Evolutionary conservation across 2,113 vertebrate genomes (phyloP), one percentile per base, ranked within the genome.

Genomic region (Perca schrenkii): DNA sequence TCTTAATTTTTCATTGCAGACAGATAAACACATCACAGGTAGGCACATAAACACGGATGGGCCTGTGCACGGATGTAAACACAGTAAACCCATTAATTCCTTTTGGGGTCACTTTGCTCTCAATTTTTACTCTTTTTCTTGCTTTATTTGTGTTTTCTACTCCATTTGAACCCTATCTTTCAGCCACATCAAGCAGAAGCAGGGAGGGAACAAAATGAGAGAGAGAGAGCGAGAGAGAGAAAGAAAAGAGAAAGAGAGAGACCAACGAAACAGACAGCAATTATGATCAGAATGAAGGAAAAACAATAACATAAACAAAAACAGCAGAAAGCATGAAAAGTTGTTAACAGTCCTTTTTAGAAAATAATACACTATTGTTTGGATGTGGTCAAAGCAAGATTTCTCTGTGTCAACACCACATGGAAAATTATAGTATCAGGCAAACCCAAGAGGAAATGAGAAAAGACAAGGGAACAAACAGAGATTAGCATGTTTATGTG

Each of bases 401-500:
- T 91, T 76, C 61, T 84, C 73, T 83, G 77, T 88, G 84, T 91
- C 91, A 87, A 81, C 87, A 92, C 79, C 76, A 83, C 77, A 92
- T 62, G 60, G 80, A 40, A 86, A 92, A 90, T 90, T 75, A 88
- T 72, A 69, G 83, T 75, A 68, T 86, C 77, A 77, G 53, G 68
- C 58, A 65, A 90, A 89, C 73, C 82, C 28, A 1, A 85, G 63
- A 86, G 89, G 89, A 93, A 94, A 92, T 90, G 88, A 86, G 83
- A 88, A 90, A 88, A 77, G 85, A 89, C 91, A 91, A 86, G 89
- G 77, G 65, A 82, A 83, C 84, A 92, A 92, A 93, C 86, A 83
- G 7, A 90, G 76, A 93, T 93, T 93, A 86, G 53, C 60, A 76
- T 90, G 89, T 92, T 88, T 92, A 84, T 88, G 69, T 76, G 77